Conservation (phyloP, 2,888 invertebrate species). For the Leptopilina syphax region DNA sequence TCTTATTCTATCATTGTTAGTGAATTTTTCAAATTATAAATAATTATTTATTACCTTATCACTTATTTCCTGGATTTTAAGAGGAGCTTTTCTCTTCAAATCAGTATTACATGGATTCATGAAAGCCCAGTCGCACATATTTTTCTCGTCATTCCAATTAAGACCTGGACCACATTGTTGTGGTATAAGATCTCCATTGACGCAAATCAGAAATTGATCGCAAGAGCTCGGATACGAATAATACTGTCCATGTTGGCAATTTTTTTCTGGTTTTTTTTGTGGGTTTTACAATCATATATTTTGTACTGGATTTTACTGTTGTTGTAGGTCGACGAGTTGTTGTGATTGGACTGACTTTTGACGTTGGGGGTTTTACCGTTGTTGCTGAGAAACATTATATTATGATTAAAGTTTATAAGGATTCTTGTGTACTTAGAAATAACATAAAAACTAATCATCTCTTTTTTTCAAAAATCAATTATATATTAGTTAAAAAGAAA, state of each 20-base stretch:
- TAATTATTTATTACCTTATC: slow-evolving; percentile 18
- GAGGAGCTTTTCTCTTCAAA: slow-evolving; percentile 52
- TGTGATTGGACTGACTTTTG: slow-evolving; percentile 67
- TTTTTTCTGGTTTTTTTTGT: slow-evolving; percentile 58
- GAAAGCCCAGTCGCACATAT: slow-evolving; percentile 88
- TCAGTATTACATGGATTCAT: slow-evolving; percentile 73
- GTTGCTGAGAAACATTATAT: slow-evolving; percentile 14
- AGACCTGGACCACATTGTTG: slow-evolving; percentile 88
- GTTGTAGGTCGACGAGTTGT: slow-evolving; percentile 54
- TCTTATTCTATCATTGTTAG: too few species aligned
- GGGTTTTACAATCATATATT: slow-evolving; percentile 51
- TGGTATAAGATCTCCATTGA: slow-evolving; percentile 83
- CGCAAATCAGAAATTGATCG: slow-evolving; percentile 87
- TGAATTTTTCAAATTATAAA: background rate
- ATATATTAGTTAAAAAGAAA: too few species aligned
- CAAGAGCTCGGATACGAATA: slow-evolving; percentile 85
- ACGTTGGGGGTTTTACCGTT: slow-evolving; percentile 43
- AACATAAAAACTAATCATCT: too few species aligned
- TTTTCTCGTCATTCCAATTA: slow-evolving; percentile 84
- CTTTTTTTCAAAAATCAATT: too few species aligned
- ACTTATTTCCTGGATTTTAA: slow-evolving; percentile 46
- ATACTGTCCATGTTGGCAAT: slow-evolving; percentile 86
- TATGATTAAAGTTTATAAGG: background rate
- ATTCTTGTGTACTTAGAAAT: too few species aligned
- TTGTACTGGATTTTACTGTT: slow-evolving; percentile 47